Base-by-base conservation (phyloP, 2,113 vertebrate species). In the Gopherus evgoodei region DNA sequence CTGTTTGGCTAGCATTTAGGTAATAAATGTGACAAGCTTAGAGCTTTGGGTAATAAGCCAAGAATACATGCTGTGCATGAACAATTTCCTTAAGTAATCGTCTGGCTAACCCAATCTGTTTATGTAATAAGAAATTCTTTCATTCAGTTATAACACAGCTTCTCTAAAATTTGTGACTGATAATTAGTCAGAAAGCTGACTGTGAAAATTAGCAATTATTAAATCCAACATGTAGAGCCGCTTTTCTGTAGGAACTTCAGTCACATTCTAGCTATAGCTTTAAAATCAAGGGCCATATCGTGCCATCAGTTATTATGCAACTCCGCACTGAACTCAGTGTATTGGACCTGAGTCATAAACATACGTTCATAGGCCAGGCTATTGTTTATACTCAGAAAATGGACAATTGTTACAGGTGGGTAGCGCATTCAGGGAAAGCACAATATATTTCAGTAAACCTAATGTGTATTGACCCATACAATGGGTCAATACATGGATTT, bases 21-120 rank as follows among this genome's bases (percentile, higher is more conserved):
- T 24, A 59, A 0, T 22, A 38, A 65, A 52, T 1, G 8, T 10
- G 7, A 47, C 81, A 47, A 13, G 7, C 0, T 13, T 22, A 24
- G 1, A 1, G 3, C 21, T 8, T 9, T 0, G 0, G 29, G 84
- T 25, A 3, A 27, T 29, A 24, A 53, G 21, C 81, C 42, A 81
- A 78, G 38, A 3, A 47, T 11, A 21, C 72, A 81, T 65, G 17
- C 54, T 84, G 27, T 4, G 38, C 89, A 24, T 13, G 16, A 50
- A 11, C 27, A 21, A 14, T 44, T 82, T 86, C 69, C 59, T 1
- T 0, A 38, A 24, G 79, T 0, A 21, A 69, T 88, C 85, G 2
- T 89, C 56, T 90, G 44, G 25, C 4, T 57, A 91, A 91, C 19
- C 44, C 35, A 29, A 6, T 54, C 84, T 87, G 50, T 79, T 76